A percentile compares a stretch with the other conserved stretches of the same genome.
These are phyloP conservation scores for Rhyacichthys aspro DNA, from an alignment of 2,797 vertebrate genomes.

Conservation along the genomic window DNA sequence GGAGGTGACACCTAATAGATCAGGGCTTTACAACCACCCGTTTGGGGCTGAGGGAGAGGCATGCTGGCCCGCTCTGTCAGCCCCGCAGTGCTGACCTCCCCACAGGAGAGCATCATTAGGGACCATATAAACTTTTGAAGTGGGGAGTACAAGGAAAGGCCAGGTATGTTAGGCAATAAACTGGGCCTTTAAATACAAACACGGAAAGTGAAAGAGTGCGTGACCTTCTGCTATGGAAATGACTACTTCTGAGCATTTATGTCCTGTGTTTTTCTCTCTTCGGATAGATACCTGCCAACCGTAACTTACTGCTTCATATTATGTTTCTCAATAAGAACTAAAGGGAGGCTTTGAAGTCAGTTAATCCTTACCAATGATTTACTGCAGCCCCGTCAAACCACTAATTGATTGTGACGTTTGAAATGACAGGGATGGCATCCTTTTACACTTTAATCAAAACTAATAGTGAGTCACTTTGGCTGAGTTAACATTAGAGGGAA, in stretches of 20 bases:
- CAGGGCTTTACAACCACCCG: conserved; percentile 69
- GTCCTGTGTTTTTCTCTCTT: conserved; percentile 66
- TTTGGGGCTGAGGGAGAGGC: conserved; percentile 71
- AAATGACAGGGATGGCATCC: conserved; percentile 50
- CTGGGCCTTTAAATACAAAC: conserved; percentile 72
- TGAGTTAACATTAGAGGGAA: no score
- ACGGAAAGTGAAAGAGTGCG: conserved; percentile 69
- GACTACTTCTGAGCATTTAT: conserved; percentile 55
- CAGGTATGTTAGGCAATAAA: conserved; percentile 76
- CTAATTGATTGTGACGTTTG: conserved; percentile 59
- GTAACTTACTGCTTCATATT: conserved; percentile 61
- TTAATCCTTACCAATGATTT: conserved; percentile 47
- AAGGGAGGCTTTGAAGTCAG: conserved; percentile 62
- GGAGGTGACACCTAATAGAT: conserved; percentile 67
- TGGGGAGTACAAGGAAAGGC: conserved; percentile 60
- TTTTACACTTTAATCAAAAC: conserved; percentile 32
- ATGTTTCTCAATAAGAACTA: conserved; percentile 41
- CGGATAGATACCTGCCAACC: conserved; percentile 64
- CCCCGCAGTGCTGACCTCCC: conserved; percentile 58
- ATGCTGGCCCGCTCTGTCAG: conserved; percentile 46
- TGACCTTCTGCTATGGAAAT: conserved; percentile 63
- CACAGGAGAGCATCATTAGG: conserved; percentile 56
- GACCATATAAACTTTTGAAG: conserved; percentile 78
- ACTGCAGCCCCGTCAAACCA: conserved; percentile 27
- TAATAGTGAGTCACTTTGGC: conserved; percentile 35